A percentile compares a stretch with the other conserved stretches of the same genome.
Evolutionary conservation across 1,140 invertebrate genomes (phyloP).

Genomic region (Drosophila ambigua): DNA sequence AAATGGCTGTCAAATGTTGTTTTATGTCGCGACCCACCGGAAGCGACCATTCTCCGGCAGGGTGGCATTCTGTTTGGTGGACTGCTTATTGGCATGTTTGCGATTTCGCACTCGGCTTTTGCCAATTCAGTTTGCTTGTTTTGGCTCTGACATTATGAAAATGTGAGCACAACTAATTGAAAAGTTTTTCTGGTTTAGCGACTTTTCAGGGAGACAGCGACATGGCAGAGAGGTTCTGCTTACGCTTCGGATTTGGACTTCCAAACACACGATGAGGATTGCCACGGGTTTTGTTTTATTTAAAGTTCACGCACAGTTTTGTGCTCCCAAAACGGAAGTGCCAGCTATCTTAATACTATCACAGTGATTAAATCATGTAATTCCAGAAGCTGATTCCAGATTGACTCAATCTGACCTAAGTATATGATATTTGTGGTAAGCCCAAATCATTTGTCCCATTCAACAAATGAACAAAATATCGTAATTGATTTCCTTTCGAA

Average conservation of each 20-base stretch:
- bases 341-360: too few relatives aligned
- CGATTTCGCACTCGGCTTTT: slow-evolving; percentile 67
- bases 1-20: slow-evolving; percentile 72
- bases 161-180: slow-evolving; percentile 78
- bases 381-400: too few relatives aligned
- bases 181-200: slow-evolving; percentile 56
- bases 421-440: too few relatives aligned
- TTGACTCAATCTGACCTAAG: too few relatives aligned
- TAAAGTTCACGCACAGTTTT: too few relatives aligned
- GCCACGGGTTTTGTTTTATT: too few relatives aligned
- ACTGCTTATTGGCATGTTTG: slow-evolving; percentile 75
- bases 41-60: neutral
- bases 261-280: too few relatives aligned
- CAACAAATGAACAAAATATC: slow-evolving; percentile 6
- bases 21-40: slow-evolving; percentile 14
- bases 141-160: slow-evolving; percentile 70
- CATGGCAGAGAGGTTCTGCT: neutral
- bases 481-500: slow-evolving; percentile 16
- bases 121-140: slow-evolving; percentile 60
- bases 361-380: too few relatives aligned
- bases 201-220: neutral
- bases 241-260: neutral
- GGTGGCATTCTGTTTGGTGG: slow-evolving; percentile 54
- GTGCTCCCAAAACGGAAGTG: too few relatives aligned
- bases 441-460: too few relatives aligned